Evolutionary conservation across 2,113 vertebrate genomes (phyloP).

Genomic region (Psammodynastes pulverulentus): DNA sequence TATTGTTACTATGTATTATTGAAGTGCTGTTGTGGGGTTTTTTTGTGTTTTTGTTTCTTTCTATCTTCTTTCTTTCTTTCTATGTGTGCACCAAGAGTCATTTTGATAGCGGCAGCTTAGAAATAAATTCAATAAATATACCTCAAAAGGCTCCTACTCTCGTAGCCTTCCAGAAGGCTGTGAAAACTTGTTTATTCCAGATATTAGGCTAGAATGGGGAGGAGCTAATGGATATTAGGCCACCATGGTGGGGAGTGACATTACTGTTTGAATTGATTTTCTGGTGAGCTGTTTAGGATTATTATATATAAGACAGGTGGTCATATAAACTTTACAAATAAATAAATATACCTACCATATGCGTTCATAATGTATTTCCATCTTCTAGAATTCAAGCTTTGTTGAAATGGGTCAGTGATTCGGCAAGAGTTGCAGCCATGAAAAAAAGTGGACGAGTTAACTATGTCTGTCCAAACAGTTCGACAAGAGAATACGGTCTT

Average conservation of each 20-base stretch:
- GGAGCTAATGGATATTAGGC: not conserved
- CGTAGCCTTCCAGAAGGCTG: not conserved
- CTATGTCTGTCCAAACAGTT: constrained; percentile 73
- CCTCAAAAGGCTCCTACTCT: not conserved
- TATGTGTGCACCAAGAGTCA: not conserved
- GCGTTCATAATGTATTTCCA: constrained; percentile 35
- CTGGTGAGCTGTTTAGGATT: not conserved
- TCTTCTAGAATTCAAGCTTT: constrained; percentile 91
- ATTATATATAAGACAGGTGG: not conserved
- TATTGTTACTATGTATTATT: not conserved
- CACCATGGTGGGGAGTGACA: not conserved
- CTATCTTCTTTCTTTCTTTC: not conserved
- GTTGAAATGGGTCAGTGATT: constrained; percentile 97
- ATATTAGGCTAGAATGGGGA: not conserved
- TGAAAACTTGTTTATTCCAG: not conserved
- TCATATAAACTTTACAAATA: not conserved
- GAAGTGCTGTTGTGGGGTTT: not conserved
- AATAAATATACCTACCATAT: not conserved
- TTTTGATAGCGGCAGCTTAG: not conserved
- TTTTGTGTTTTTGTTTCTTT: not conserved
- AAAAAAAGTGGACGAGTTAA: constrained; percentile 81
- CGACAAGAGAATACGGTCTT: constrained; percentile 88
- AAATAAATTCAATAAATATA: not conserved
- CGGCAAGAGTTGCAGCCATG: constrained; percentile 86
- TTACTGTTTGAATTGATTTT: not conserved